These are phyloP conservation scores for Helarctos malayanus DNA, from an alignment of 2,797 vertebrate genomes.

Conservation along the genomic window DNA sequence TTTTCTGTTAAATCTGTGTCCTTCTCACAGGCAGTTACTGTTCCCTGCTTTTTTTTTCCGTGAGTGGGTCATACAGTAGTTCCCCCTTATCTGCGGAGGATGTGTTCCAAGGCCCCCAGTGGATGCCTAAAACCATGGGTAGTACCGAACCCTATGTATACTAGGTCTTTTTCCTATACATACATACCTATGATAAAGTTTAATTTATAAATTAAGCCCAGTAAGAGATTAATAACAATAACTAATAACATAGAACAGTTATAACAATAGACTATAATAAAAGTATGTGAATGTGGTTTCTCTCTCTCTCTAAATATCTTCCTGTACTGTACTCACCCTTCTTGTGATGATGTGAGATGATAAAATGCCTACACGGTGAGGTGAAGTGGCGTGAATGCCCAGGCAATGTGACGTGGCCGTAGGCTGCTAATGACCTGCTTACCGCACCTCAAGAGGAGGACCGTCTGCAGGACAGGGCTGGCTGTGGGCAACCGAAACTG, in stretches of 20 bases:
- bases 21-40: background rate
- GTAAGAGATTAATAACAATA: background rate
- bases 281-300: background rate
- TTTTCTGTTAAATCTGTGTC: conserved; percentile 44
- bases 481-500: background rate
- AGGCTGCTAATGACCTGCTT: background rate
- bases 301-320: background rate
- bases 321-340: background rate
- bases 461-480: background rate
- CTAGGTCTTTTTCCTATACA: background rate
- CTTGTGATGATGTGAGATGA: background rate
- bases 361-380: background rate
- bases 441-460: background rate
- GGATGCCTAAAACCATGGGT: background rate
- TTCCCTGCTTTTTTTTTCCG: background rate
- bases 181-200: background rate
- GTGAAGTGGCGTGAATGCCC: background rate
- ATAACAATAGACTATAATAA: background rate
- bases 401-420: background rate
- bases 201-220: background rate
- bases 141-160: background rate
- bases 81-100: background rate
- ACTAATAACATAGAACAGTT: background rate
- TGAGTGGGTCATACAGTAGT: background rate
- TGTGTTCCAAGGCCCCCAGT: background rate